Evolutionary conservation across 2,797 vertebrate species (phyloP), one percentile per base, ranked within the genome.

Genomic region (Chaetodon trifasciatus): DNA sequence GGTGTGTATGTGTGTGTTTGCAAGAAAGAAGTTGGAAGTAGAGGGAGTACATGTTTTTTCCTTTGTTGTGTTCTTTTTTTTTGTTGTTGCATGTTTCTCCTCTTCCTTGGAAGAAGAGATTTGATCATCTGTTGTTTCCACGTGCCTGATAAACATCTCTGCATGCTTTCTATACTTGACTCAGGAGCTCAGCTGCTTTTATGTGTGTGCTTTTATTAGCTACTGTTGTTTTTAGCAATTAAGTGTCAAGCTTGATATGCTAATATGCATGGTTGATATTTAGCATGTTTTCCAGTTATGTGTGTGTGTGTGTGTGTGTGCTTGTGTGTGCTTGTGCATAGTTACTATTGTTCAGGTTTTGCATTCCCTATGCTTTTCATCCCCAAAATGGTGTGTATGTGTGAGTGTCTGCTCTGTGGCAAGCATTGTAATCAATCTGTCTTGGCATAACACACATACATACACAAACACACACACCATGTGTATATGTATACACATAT

Each of bases 401-500:
- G 23, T 82, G 52, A 66, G 19, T 74, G 32, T 86, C 46, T 85
- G 66, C 37, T 73, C 50, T 74, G 24, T 76, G 62, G 42, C 53
- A 72, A 62, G 15, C 70, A 78, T 76, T 84, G 79, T 77, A 84
- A 78, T 90, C 61, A 15, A 28, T 83, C 62, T 62, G 37, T 49
- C 64, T 81, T 67, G 81, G 58, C 53, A 53, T 57, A 47, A 69
- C 35, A 78, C 16, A 60, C 24, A 61, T 39, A 57, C 24, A 75
- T 56, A 75, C 40, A 17, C 19, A 50, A 17, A 61, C 55, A 70
- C 24, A 74, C 40, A 78, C 16, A 60, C 24, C 28, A 28, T 28
- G 28, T 28, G 28, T 28, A 1, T 23, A 17, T 61, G 15, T 56
- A 13, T 49, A 61, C 44, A 61, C 24, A 75, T 57, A 75, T 28